phyloP scores from a whole-genome alignment of 2,888 invertebrate genomes.

The Polymixis lichenea region DNA sequence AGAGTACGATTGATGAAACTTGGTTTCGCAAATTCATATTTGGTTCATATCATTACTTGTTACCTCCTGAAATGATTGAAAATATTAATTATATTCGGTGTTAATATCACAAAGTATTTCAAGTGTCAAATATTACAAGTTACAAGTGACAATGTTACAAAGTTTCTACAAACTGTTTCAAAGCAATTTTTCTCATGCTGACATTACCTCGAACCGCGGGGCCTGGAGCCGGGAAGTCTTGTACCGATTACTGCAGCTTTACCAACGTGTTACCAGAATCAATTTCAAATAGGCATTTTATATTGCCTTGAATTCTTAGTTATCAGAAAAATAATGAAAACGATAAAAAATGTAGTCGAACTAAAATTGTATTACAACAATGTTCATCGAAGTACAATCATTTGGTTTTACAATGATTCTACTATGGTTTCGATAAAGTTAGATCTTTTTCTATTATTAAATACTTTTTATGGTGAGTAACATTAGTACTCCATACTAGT shows the following conservation, averaged over 20 bases:
- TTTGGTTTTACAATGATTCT: slow-evolving; percentile 3
- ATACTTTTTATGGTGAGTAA: slow-evolving; percentile 36
- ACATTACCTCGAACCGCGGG: neutral
- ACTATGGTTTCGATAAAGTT: slow-evolving; percentile 35
- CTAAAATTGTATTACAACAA: slow-evolving; percentile 14
- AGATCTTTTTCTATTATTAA: slow-evolving; percentile 34
- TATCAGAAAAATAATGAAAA: slow-evolving; percentile 12
- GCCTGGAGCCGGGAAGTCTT: neutral
- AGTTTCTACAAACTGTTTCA: neutral
- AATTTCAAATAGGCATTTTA: neutral
- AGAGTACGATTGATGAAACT: neutral
- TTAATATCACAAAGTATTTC: no score
- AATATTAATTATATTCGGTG: neutral
- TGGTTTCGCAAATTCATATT: neutral
- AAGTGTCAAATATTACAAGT: no score
- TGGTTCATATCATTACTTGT: neutral
- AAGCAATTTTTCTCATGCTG: neutral
- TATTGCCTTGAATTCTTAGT: neutral
- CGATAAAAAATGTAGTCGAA: slow-evolving; percentile 15
- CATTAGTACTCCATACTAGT: neutral
- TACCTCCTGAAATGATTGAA: neutral
- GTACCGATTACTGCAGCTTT: neutral
- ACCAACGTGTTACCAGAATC: neutral
- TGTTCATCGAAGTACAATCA: slow-evolving; percentile 23
- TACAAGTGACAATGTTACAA: neutral